Evolutionary conservation across 2,888 invertebrate genomes (phyloP).

Genomic region (Schizotus pectinicornis): DNA sequence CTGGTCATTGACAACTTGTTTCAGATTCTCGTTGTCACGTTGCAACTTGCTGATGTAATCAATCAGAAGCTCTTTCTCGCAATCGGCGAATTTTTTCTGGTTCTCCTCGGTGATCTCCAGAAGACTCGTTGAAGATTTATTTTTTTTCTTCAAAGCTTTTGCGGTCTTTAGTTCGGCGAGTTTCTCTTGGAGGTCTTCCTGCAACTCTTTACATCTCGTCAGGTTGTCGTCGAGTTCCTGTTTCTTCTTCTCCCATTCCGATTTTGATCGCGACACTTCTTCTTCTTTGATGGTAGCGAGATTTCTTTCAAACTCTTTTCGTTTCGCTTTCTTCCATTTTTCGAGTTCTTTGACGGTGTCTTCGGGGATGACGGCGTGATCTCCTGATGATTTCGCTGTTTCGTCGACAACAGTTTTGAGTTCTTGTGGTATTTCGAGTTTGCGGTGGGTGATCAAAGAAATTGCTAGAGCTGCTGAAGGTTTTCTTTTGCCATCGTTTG

Average conservation of each 20-base stretch:
- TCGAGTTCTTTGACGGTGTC: slow-evolving; percentile 57
- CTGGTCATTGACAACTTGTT: slow-evolving; percentile 49
- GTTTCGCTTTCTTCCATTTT: slow-evolving; percentile 75
- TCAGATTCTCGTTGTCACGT: slow-evolving; percentile 49
- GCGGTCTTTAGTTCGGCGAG: slow-evolving; percentile 32
- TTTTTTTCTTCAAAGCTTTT: slow-evolving; percentile 36
- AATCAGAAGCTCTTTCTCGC: slow-evolving; percentile 48
- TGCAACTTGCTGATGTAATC: slow-evolving; percentile 51
- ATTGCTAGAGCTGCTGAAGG: slow-evolving; percentile 47
- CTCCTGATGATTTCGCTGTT: too few species aligned
- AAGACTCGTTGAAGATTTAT: slow-evolving; percentile 34
- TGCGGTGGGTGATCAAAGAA: slow-evolving; percentile 18
- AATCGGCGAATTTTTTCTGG: slow-evolving; percentile 46
- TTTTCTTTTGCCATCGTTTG: slow-evolving; percentile 35
- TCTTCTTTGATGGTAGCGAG: slow-evolving; percentile 51
- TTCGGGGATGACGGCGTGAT: too few species aligned
- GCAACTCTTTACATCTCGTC: slow-evolving; percentile 67
- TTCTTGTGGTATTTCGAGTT: neutral
- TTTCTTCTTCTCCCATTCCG: slow-evolving; percentile 64
- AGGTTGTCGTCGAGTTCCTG: slow-evolving; percentile 65
- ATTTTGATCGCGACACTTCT: slow-evolving; percentile 29
- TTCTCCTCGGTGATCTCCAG: slow-evolving; percentile 44
- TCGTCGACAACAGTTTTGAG: too few species aligned
- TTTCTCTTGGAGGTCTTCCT: slow-evolving; percentile 61
- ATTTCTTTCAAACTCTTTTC: slow-evolving; percentile 67